A percentile compares a stretch with the other conserved stretches of the same genome.
phyloP scores from a whole-genome alignment of 2,888 invertebrate species.

The Meteorus cinctellus region DNA sequence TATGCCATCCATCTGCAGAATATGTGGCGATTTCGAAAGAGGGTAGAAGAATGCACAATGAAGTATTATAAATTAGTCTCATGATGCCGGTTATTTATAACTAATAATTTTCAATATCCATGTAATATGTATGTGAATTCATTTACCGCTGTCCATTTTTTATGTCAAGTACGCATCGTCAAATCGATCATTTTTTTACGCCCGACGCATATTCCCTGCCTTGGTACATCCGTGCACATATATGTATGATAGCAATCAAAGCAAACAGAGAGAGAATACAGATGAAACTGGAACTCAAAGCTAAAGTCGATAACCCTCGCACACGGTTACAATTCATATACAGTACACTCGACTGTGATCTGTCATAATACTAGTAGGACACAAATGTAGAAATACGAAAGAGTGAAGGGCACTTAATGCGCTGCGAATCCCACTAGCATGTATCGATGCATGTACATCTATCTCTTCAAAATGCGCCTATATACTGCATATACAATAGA shows the following conservation, averaged over 20 bases:
- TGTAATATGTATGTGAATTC: neutral
- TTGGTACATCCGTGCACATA: neutral
- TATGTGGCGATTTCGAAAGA: too few relatives aligned
- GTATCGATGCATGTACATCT: neutral
- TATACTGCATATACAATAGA: constrained; percentile 23
- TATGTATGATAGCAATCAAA: neutral
- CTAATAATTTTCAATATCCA: neutral
- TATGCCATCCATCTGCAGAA: too few relatives aligned
- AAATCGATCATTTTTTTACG: too few relatives aligned
- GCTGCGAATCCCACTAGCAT: neutral
- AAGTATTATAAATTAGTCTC: neutral
- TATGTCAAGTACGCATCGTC: too few relatives aligned
- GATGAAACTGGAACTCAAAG: neutral
- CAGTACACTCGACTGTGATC: neutral
- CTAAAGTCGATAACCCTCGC: neutral
- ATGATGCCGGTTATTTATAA: neutral
- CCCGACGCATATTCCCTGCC: too few relatives aligned
- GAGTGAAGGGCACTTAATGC: neutral
- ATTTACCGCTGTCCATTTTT: neutral
- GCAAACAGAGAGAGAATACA: neutral
- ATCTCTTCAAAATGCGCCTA: neutral
- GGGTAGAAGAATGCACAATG: too few relatives aligned
- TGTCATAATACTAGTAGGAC: neutral
- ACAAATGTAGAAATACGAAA: neutral
- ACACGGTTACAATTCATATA: neutral